Evolutionary conservation across 2,797 vertebrate genomes (phyloP).

Genomic region (Knipowitschia caucasica): DNA sequence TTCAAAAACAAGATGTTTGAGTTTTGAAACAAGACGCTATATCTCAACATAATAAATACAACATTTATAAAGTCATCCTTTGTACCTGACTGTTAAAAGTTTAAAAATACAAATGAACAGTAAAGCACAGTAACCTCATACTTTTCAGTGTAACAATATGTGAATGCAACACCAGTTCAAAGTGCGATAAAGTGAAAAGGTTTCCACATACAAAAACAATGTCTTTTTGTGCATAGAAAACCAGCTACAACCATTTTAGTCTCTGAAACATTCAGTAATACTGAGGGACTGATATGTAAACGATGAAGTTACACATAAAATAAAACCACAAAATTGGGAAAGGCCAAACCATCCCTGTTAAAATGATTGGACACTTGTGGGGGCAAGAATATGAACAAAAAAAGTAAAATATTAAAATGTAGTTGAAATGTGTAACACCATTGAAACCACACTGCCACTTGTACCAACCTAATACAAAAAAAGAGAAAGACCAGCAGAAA

Average conservation of each 20-base stretch:
- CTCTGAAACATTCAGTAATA: conserved; percentile 35
- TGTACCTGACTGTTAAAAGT: conserved; percentile 42
- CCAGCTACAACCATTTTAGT: conserved; percentile 16
- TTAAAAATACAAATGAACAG: conserved; percentile 44
- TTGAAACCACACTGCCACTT: no score
- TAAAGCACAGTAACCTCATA: conserved; percentile 39
- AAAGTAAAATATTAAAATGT: no score
- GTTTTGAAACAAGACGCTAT: conserved; percentile 31
- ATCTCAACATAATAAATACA: conserved; percentile 62
- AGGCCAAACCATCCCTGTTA: conserved; percentile 7
- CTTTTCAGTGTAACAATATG: conserved; percentile 23
- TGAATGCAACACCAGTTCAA: conserved; percentile 43
- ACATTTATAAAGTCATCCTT: conserved; percentile 44
- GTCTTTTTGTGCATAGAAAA: conserved; percentile 43
- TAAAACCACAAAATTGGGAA: conserved; percentile 46
- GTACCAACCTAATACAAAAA: conserved; percentile 15
- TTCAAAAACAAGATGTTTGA: background rate
- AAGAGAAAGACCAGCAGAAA: conserved; percentile 14
- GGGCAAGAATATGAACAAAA: no score
- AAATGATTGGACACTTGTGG: no score
- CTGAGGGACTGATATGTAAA: conserved; percentile 47
- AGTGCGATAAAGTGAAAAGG: conserved; percentile 40
- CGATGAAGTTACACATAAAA: conserved; percentile 23
- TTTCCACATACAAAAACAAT: conserved; percentile 20
- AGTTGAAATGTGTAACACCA: no score